phyloP scores from a whole-genome alignment of 2,797 vertebrate species.

The Lagodon rhomboides region DNA sequence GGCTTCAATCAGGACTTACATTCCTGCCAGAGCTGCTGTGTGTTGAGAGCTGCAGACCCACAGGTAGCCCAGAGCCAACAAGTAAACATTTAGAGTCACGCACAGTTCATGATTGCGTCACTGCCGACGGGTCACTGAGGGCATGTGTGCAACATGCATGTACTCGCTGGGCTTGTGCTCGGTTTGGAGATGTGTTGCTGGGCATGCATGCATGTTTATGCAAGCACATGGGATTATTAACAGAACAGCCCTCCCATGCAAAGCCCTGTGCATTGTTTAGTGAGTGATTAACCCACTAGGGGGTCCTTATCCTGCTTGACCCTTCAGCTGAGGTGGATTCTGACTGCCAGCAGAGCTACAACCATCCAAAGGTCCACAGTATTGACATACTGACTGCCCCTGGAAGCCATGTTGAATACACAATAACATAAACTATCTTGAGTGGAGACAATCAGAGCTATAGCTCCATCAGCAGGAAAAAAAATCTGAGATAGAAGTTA shows the following conservation, averaged over 20 bases:
- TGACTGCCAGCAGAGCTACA: slow-evolving; percentile 13
- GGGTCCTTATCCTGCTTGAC: slow-evolving; percentile 36
- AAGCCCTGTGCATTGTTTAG: slow-evolving; percentile 31
- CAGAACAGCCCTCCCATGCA: slow-evolving; percentile 15
- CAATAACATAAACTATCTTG: background rate
- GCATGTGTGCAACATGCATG: slow-evolving; percentile 38
- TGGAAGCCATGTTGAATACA: slow-evolving; percentile 27
- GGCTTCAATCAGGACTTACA: slow-evolving; percentile 29
- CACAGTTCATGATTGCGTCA: slow-evolving; percentile 56
- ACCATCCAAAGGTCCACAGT: slow-evolving; percentile 56
- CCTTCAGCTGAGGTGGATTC: slow-evolving; percentile 32
- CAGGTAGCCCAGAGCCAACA: slow-evolving; percentile 49
- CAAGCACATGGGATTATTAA: slow-evolving; percentile 53
- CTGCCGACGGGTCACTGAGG: slow-evolving; percentile 59
- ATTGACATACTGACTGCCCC: slow-evolving; percentile 40
- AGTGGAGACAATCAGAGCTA: slow-evolving; percentile 11
- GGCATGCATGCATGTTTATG: slow-evolving; percentile 26
- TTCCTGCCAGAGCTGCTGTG: slow-evolving; percentile 47
- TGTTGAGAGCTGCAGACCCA: slow-evolving; percentile 34
- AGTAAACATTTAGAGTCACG: slow-evolving; percentile 63
- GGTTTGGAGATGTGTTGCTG: slow-evolving; percentile 37
- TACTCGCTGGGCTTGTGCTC: slow-evolving; percentile 42
- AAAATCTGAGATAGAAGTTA: background rate
- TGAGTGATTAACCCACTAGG: slow-evolving; percentile 59
- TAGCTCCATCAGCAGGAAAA: background rate